Conservation (phyloP, 2,113 vertebrate genomes). For the Gymnorhina tibicen region DNA sequence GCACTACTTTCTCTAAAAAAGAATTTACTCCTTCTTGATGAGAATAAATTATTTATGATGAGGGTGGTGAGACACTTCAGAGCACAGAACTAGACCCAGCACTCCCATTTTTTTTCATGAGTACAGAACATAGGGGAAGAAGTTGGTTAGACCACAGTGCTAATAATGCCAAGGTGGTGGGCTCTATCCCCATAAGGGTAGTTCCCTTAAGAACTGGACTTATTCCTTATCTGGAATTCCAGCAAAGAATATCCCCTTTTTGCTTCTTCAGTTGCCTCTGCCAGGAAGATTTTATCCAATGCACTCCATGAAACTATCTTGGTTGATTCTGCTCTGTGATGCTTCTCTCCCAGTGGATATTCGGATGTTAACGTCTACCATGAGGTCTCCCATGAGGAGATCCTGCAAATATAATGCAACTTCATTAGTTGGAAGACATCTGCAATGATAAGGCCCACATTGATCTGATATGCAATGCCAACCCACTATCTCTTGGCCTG, state of each 20-base stretch:
- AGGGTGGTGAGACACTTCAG: not conserved
- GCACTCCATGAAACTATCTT: not conserved
- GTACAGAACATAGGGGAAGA: not conserved
- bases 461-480: not conserved
- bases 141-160: not conserved
- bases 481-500: not conserved
- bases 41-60: not conserved
- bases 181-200: accelerated
- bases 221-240: not conserved
- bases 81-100: not conserved
- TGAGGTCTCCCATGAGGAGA: not conserved
- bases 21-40: not conserved
- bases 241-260: not conserved
- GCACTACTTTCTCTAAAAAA: not conserved
- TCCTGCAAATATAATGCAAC: not conserved
- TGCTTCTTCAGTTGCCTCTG: not conserved
- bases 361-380: not conserved
- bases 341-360: not conserved
- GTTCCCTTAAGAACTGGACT: not conserved
- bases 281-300: not conserved
- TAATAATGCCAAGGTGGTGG: not conserved
- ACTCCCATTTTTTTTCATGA: not conserved
- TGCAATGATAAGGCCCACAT: not conserved
- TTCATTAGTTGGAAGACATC: not conserved
- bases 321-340: not conserved